A percentile compares a stretch with the other conserved stretches of the same genome.
Evolutionary conservation across 2,113 vertebrate species (phyloP).

Genomic region (Trogon melanurus): DNA sequence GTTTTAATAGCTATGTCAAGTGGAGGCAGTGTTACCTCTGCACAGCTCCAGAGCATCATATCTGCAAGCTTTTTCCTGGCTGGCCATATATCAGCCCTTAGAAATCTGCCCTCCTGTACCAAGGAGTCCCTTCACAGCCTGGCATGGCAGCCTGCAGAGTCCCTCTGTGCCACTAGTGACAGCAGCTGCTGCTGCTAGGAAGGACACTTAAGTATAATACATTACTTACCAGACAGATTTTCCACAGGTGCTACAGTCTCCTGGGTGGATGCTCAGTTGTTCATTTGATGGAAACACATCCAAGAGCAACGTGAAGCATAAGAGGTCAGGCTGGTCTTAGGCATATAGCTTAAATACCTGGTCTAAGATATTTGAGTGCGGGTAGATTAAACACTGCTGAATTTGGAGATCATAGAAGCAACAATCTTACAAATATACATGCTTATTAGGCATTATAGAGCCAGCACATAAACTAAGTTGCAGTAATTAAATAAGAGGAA

Average conservation of each 20-base stretch:
- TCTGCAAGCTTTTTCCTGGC: neutral
- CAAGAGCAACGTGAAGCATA: neutral
- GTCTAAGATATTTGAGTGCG: neutral
- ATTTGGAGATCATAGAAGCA: conserved; percentile 8
- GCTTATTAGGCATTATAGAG: conserved; percentile 44
- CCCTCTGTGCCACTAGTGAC: neutral
- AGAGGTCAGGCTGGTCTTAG: neutral
- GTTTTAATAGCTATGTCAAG: neutral
- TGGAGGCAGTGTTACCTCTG: neutral
- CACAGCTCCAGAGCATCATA: neutral
- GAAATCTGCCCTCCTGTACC: neutral
- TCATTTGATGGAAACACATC: neutral
- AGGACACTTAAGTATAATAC: neutral
- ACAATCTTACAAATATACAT: conserved; percentile 34
- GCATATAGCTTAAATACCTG: neutral
- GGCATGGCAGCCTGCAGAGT: neutral
- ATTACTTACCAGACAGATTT: neutral
- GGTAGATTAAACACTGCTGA: conserved; percentile 1
- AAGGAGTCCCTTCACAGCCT: neutral
- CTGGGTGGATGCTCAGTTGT: neutral
- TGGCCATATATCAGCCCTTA: neutral
- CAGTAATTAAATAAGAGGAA: conserved; percentile 76
- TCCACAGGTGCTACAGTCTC: neutral
- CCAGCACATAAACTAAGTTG: conserved; percentile 68
- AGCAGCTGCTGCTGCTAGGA: neutral